Evolutionary conservation across 1,140 invertebrate species (phyloP).

Genomic region (Ceratina japonica): DNA sequence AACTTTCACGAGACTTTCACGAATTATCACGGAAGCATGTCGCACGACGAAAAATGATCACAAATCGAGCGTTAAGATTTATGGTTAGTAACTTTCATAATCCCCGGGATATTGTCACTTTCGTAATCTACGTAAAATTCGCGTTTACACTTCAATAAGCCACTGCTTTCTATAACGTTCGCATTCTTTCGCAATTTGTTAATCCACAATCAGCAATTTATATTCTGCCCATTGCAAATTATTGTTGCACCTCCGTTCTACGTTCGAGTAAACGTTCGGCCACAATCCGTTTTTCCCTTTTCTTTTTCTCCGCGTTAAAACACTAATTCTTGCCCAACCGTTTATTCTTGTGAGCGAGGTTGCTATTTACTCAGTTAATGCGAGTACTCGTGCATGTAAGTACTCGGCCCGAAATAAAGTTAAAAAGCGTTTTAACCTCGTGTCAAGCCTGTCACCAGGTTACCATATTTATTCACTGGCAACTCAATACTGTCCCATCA

Average conservation of each 20-base stretch:
- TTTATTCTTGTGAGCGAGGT: slow-evolving; percentile 59
- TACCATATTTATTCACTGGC: slow-evolving; percentile 55
- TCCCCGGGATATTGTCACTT: slow-evolving; percentile 42
- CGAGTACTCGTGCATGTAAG: slow-evolving; percentile 63
- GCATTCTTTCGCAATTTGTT: not conserved
- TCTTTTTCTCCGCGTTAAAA: slow-evolving; percentile 58
- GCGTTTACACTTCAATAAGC: slow-evolving; percentile 20
- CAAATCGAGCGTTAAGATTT: slow-evolving; percentile 50
- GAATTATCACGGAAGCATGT: slow-evolving; percentile 50
- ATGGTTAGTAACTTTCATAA: slow-evolving; percentile 44
- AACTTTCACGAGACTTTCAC: slow-evolving; percentile 49
- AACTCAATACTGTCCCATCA: slow-evolving; percentile 43
- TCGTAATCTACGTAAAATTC: slow-evolving; percentile 30
- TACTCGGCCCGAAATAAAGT: slow-evolving; percentile 43
- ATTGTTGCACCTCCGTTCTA: too few species aligned
- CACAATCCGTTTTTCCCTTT: slow-evolving; percentile 54
- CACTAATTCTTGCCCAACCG: slow-evolving; percentile 70
- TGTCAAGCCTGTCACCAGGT: slow-evolving; percentile 54
- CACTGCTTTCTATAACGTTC: slow-evolving; percentile 20
- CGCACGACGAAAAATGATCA: slow-evolving; percentile 34
- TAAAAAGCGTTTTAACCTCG: slow-evolving; percentile 51
- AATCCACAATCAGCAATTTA: not conserved
- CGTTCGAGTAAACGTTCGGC: not conserved
- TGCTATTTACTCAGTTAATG: slow-evolving; percentile 77
- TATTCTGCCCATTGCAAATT: too few species aligned